Evolutionary conservation across 2,888 invertebrate genomes (phyloP), one percentile per base, ranked within the genome.

Genomic region (Zonitis immaculata): DNA sequence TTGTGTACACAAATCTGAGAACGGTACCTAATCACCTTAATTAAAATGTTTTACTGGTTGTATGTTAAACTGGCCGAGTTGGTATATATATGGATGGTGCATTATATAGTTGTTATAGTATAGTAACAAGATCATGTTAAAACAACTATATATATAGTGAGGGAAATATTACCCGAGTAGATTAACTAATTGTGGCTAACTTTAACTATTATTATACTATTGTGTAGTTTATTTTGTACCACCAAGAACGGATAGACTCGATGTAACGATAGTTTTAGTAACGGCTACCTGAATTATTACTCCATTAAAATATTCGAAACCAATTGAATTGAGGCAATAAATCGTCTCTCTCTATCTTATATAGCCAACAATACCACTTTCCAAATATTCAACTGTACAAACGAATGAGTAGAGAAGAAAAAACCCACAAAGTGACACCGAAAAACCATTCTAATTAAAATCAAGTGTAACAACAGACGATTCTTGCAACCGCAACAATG

Each of bases 1-100:
- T 75, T 74, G 74, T 74, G 71, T 70, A 73, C 70, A 73, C 70
- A 71, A 71, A 66, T 66, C 67, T 63, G 69, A 67, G 65, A 68
- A 66, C 65, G 67, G 70, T 72, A 74, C 72, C 73, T 75, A 76
- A 76, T 76, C 74, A 76, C 75, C 72, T 75, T 75, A 76, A 76
- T 76, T 76, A 75, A 75, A 75, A 75, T 72, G 73, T 69, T 69
- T 68, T 64, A 60, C 44, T 27, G 54, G 60, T 51, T 51, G 58
- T 61, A 60, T 52, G 59, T 61, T 57, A 57, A 56, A 44, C 22
- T 39, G 43, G 46, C 35, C 22, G 22, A 22, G 39, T 18, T 11
- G 16, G 16, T 35, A n/a, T n/a, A n/a, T 35, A 3, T 16, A 9
- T 16, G 35, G 35, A 16, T 8, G 16, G 16, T 16, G 35, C 18